Conservation (phyloP, 2,797 vertebrate species). For the Gymnothorax javanicus region DNA sequence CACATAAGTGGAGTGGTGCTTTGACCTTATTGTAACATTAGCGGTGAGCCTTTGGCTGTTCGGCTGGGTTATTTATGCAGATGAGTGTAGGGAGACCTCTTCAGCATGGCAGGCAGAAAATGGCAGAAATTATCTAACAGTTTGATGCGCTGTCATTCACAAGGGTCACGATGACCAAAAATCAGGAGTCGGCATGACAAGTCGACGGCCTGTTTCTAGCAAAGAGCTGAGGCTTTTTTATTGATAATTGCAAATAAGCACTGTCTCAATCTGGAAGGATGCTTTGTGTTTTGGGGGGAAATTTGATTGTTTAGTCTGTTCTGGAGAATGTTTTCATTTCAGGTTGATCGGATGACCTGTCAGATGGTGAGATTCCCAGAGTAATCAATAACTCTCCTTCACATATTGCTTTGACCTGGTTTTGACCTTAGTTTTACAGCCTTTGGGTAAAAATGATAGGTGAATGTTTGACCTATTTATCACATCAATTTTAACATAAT, state of each 20-base stretch:
- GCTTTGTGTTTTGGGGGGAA: not conserved
- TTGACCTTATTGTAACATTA: constrained; percentile 35
- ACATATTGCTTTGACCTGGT: constrained; percentile 29
- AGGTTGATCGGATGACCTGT: not conserved
- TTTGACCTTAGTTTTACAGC: constrained; percentile 20
- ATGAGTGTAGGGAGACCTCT: not conserved
- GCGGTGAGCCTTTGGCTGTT: not conserved
- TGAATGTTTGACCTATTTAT: constrained; percentile 35
- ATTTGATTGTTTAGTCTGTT: not conserved
- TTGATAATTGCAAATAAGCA: not conserved
- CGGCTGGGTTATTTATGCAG: not conserved
- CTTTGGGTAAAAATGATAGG: constrained; percentile 11
- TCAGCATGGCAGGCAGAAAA: constrained; percentile 23
- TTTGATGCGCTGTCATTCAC: constrained; percentile 26
- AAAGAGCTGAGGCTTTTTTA: not conserved
- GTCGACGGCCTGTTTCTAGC: not conserved
- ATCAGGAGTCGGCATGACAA: not conserved
- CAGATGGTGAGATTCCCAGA: constrained; percentile 30
- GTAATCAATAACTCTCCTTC: constrained; percentile 41
- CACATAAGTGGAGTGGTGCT: not conserved
- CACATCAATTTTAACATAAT: not conserved
- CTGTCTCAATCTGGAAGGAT: not conserved
- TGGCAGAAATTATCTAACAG: constrained; percentile 32
- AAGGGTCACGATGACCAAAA: constrained; percentile 28
- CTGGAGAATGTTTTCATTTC: not conserved